A percentile compares a stretch with the other conserved stretches of the same genome.
Evolutionary conservation across 2,113 vertebrate species (phyloP).

Genomic region (Cricetomys ansorgei): DNA sequence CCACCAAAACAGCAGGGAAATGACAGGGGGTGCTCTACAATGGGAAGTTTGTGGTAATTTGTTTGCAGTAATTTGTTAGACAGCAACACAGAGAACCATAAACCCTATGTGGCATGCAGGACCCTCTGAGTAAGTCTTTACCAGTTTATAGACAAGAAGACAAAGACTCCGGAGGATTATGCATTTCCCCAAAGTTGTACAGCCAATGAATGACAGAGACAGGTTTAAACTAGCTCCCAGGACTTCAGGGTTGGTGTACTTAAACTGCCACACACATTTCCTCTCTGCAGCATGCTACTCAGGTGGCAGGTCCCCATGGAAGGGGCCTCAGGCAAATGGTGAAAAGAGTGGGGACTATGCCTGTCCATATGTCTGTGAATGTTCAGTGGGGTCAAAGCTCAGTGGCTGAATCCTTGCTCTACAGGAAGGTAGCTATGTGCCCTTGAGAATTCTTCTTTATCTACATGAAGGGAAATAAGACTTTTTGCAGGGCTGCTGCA

Average conservation of each 20-base stretch:
- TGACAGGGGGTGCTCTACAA: not conserved
- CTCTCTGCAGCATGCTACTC: not conserved
- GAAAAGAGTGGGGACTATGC: not conserved
- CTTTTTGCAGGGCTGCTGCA: not conserved
- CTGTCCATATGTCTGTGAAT: not conserved
- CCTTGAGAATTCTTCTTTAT: not conserved
- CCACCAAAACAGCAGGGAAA: not conserved
- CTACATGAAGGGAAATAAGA: not conserved
- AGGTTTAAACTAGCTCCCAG: not conserved
- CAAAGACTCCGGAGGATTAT: not conserved
- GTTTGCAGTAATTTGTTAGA: not conserved
- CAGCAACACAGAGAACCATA: not conserved
- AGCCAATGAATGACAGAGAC: not conserved
- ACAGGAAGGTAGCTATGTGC: not conserved
- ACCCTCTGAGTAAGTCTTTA: not conserved
- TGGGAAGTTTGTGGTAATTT: not conserved
- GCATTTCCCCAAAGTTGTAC: not conserved
- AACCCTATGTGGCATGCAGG: not conserved
- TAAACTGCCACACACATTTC: not conserved
- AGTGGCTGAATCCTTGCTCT: not conserved
- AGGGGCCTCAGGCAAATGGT: not conserved
- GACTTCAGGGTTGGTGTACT: not conserved
- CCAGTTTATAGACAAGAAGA: constrained; percentile 34
- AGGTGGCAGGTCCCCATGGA: not conserved
- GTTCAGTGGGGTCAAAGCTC: not conserved